Base-by-base conservation (phyloP, 2,888 invertebrate species). In the Cheiracanthium punctorium region DNA sequence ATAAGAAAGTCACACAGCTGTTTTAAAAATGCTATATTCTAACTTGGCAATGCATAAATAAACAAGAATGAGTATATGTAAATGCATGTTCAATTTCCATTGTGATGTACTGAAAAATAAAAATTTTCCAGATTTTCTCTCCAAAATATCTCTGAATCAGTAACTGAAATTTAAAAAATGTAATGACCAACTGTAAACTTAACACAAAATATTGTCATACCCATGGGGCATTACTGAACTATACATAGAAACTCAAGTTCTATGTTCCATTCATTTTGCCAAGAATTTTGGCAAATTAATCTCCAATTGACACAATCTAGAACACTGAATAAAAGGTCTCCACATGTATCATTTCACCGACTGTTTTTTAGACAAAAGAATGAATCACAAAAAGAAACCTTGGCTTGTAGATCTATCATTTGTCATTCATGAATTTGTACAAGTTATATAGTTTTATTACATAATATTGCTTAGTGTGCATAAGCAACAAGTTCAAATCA, bases 171-270 rank as follows among this genome's bases (percentile, higher is more conserved):
- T n/a, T n/a, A n/a, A n/a, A n/a, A n/a, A n/a, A n/a, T n/a, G n/a
- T n/a, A n/a, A n/a, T n/a, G n/a, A n/a, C n/a, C n/a, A n/a, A n/a
- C n/a, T n/a, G n/a, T n/a, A n/a, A n/a, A n/a, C n/a, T n/a, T n/a
- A 37, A 37, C 37, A 37, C 4, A 37, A 28, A 52, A 41, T 73
- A 74, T 41, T 74, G 37, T 69, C 69, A 79, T 52, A 74, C 84
- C 79, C 84, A 85, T 85, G 69, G 69, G 79, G 84, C 79, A 79
- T 85, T 85, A 85, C 84, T 58, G 76, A 58, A 76, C 29, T 41
- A 71, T 69, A 73, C 79, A 85, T 85, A 79, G 84, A 79, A 85
- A 58, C 41, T 32, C 33, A 58, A 29, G 30, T 79, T 79, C 84
- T 77, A 79, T 74, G 72, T 33, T 64, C 0, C 24, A 24, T 1